phyloP scores from a whole-genome alignment of 1,140 invertebrate species.

The Drosophila saltans region DNA sequence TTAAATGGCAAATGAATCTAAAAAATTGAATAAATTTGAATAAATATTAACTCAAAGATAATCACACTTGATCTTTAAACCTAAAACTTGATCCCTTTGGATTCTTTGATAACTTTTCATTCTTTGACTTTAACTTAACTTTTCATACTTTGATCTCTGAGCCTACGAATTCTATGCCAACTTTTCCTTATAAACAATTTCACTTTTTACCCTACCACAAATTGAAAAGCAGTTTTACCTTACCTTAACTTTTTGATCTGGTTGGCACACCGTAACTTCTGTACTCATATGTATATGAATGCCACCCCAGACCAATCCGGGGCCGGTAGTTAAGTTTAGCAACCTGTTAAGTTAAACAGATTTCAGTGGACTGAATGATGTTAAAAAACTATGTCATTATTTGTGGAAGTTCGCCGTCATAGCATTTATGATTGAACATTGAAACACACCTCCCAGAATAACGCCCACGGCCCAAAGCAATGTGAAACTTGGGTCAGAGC shows the following conservation, averaged over 20 bases:
- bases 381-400: slow-evolving; percentile 57
- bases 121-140: too few species aligned
- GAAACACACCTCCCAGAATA: slow-evolving; percentile 60
- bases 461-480: slow-evolving; percentile 59
- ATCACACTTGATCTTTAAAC: too few species aligned
- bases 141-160: too few species aligned
- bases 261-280: neutral
- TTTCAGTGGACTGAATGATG: slow-evolving; percentile 26
- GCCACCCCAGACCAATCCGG: neutral
- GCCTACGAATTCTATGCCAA: too few species aligned
- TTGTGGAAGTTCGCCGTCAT: slow-evolving; percentile 7
- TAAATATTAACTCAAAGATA: too few species aligned
- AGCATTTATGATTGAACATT: slow-evolving; percentile 75
- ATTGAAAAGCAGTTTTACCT: too few species aligned
- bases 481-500: neutral
- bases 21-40: too few species aligned
- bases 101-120: too few species aligned
- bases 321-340: neutral
- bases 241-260: neutral
- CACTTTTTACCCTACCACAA: too few species aligned
- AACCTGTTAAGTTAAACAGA: neutral
- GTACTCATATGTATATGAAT: neutral
- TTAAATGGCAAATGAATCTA: too few species aligned
- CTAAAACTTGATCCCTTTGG: too few species aligned
- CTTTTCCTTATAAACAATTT: too few species aligned